Evolutionary conservation across 2,797 vertebrate genomes (phyloP), one percentile per base, ranked within the genome.

Genomic region (Myiothlypis coronata): DNA sequence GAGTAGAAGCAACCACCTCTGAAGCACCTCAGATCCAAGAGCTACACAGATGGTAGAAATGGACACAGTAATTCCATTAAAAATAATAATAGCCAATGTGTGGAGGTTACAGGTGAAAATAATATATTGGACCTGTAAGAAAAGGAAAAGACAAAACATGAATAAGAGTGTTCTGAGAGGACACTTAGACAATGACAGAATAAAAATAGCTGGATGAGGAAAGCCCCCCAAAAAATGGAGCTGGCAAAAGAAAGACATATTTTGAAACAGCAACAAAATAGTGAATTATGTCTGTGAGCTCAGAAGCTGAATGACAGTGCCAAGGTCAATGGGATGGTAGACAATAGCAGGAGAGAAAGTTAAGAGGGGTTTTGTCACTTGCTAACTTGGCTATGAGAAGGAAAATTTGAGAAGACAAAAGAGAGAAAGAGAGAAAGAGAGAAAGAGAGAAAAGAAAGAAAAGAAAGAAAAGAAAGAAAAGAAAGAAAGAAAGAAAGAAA

Each of bases 261-360:
- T 90, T 83, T 93, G 61, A 93, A 88, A 88, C 10, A 27, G 39
- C 28, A 55, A 90, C 82, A 88, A 75, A 95, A 86, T 76, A 83
- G 39, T 63, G 61, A 93, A 86, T 91, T 69, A 83, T 0, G 0
- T 5, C 30, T 78, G 55, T 63, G 52, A 85, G 49, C 67, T 82
- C 43, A 90, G 91, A 78, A 88, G 74, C 61, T 81, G 82, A 91
- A 94, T 63, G 47, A 24, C 79, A 88, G 63, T 59, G n/a, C 67
- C 57, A 75, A 49, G 74, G 88, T 93, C 86, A 93, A 26, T n/a
- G 35, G 61, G 44, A 61, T 26, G 12, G 65, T 19, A 93, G 26
- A 69, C 67, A 93, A 68, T 46, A 12, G 47, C 21, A 65, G 86
- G 70, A 83, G 39, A 91, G 18, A 59, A 91, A 76, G 69, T 55